Conservation (phyloP, 1,140 invertebrate genomes). For the Drosophila busckii region DNA sequence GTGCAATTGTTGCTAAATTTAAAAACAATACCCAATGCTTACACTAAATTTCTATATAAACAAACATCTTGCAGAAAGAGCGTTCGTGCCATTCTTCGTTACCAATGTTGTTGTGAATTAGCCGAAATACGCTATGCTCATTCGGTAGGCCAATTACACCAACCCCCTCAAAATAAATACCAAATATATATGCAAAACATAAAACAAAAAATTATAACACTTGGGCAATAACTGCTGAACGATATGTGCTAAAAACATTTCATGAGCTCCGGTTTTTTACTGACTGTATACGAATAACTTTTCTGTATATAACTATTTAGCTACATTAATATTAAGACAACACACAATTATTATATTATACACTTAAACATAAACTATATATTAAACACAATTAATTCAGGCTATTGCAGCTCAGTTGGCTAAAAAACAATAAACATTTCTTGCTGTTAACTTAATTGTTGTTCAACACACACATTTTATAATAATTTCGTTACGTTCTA, state of each 20-base stretch:
- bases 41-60: constrained; percentile 71
- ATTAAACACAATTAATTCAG: constrained; percentile 36
- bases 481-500: constrained; percentile 52
- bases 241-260: constrained; percentile 36
- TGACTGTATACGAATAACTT: constrained; percentile 40
- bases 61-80: constrained; percentile 79
- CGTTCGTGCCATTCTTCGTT: constrained; percentile 79
- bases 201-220: constrained; percentile 6
- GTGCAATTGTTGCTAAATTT: too few species aligned
- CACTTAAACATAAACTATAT: neutral
- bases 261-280: constrained; percentile 76
- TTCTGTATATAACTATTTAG: constrained; percentile 20
- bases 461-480: constrained; percentile 55
- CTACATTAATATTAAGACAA: too few species aligned
- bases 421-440: constrained; percentile 35
- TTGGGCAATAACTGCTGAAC: constrained; percentile 6
- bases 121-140: constrained; percentile 79
- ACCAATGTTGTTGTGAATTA: constrained; percentile 80
- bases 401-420: constrained; percentile 62
- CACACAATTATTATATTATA: too few species aligned
- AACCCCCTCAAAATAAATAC: constrained; percentile 39
- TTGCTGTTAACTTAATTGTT: constrained; percentile 60
- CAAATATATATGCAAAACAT: constrained; percentile 14
- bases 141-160: constrained; percentile 78
- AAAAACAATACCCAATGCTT: too few species aligned